Evolutionary conservation across 2,797 vertebrate genomes (phyloP).

Genomic region (Novumbra hubbsi): DNA sequence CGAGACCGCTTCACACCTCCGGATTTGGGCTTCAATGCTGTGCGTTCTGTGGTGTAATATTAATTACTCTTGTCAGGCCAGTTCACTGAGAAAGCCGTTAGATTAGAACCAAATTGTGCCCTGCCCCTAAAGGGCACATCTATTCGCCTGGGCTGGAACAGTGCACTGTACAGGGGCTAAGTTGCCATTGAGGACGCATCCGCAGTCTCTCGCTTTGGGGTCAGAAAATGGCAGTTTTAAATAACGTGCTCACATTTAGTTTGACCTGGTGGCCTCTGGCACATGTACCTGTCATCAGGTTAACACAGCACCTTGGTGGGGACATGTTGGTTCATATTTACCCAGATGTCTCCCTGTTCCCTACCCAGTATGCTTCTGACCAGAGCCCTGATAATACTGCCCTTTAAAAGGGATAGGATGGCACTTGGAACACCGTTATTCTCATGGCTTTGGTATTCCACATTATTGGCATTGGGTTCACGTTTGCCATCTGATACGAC

Average conservation of each 20-base stretch:
- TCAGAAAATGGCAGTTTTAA: neutral
- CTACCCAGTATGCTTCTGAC: neutral
- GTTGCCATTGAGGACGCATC: neutral
- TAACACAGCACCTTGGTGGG: neutral
- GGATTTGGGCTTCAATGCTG: neutral
- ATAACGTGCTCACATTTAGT: neutral
- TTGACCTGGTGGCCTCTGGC: neutral
- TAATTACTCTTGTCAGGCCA: neutral
- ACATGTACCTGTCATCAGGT: neutral
- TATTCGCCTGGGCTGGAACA: neutral
- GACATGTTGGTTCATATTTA: neutral
- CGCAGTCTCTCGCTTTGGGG: no score
- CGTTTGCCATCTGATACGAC: neutral
- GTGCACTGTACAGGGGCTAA: neutral
- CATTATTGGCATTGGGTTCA: constrained; percentile 13
- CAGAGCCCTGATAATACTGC: neutral
- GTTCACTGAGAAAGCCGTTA: neutral
- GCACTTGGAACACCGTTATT: constrained; percentile 4
- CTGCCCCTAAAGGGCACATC: no score
- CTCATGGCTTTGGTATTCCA: neutral
- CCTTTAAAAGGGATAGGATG: neutral
- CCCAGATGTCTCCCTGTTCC: neutral
- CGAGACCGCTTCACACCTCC: no score
- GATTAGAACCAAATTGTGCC: neutral
- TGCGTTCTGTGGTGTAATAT: neutral